Evolutionary conservation across 2,888 invertebrate genomes (phyloP), one percentile per base, ranked within the genome.

Genomic region (Tenthredo scrophulariae): DNA sequence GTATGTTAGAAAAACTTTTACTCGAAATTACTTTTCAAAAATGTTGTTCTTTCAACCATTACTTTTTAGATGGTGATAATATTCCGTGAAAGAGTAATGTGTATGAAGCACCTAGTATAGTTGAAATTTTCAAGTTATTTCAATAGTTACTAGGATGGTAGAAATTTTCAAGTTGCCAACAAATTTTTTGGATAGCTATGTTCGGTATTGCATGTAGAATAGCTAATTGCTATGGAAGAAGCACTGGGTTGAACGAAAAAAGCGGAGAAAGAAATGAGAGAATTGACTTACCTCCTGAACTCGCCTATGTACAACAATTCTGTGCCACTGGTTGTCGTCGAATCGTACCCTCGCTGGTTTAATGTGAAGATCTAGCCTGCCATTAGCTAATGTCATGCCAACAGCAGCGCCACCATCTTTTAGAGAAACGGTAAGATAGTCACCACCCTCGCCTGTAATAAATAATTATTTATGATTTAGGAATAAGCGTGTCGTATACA

Each of bases 301-400:
- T 91, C 97, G 96, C 86, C 99, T 94, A 91, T 97, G 97, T 3
- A 99, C 97, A 84, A 97, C 96, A 84, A 99, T 96, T 93, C 97
- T 97, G 93, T 99, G 99, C 98, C 98, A 99, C 93, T 98, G 97
- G 94, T 98, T 98, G 94, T 99, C 99, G 92, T 99, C 98, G 93
- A 99, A 98, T 80, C 98, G 96, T 43, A 98, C 96, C 93, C 96
- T 96, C 77, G 97, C 96, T 0, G 98, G 98, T 92, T 97, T 97
- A 90, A 98, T 97, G 92, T 96, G 97, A 95, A 97, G 96, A 94
- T 98, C 98, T 92, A 98, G 96, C 92, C 97, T 97, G 10, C 98
- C 98, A 91, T 97, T 97, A 2, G 98, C 97, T 37, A 99, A 94
- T 1, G 98, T 98, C 96, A 98, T 98, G 70, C 97, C 97, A 80